Evolutionary conservation across 1,140 invertebrate genomes (phyloP), one percentile per base, ranked within the genome.

Genomic region (Drosophila subpulchrella): DNA sequence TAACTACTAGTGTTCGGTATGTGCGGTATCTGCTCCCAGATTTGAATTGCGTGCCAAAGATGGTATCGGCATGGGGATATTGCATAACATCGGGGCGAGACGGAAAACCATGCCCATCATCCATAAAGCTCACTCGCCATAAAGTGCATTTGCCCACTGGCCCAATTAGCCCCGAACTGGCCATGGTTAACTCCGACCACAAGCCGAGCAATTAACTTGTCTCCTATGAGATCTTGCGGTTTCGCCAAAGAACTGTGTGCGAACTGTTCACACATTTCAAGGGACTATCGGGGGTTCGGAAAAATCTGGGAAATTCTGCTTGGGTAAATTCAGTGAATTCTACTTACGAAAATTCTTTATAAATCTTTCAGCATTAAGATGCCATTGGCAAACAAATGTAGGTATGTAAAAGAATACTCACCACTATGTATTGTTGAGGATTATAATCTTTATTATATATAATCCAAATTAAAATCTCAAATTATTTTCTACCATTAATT

Each of bases 221-320:
- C 71, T 75, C 61, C 58, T 71, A 75, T 75, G 76, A 46, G 67
- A 5, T 27, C 57, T 59, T 60, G 61, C 27, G 76, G 79, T 88
- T 78, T 60, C 62, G 38, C 38, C 53, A 38, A 72, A 71, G 56
- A 78, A 63, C 73, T 46, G 51, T 82, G 82, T 86, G 82, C 58
- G 82, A 86, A 82, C 53, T 61, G 39, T 86, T 86, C 83, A 86
- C 82, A 86, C 82, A 88, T 86, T 65, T 67, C 60, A 62, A 17
- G 61, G 68, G n/a, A 55, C 54, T 58, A 59, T 51, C 38, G 30
- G 54, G 24, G 47, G 34, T 66, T 74, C 17, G 46, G 34, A 72
- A 73, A 73, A 60, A 53, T 73, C 67, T 34, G 32, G 53, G 39
- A 61, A 72, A 73, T 50, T 42, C 38, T 44, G 54, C 30, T 47